Evolutionary conservation across 1,140 invertebrate genomes (phyloP).

Genomic region (Polypedilum vanderplanki): DNA sequence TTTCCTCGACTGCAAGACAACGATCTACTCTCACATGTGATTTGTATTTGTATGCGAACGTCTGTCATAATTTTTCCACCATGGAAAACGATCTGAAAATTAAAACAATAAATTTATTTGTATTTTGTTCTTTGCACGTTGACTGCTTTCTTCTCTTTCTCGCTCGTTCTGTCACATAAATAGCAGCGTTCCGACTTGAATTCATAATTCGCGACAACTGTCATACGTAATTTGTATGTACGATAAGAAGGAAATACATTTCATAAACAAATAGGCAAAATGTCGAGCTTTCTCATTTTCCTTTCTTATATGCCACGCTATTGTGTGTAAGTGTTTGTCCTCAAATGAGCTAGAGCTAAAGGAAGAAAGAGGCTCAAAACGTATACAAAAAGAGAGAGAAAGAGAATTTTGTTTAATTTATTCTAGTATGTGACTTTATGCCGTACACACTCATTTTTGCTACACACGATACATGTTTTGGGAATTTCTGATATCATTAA

Average conservation of each 20-base stretch:
- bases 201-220: slow-evolving; percentile 9
- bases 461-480: not conserved
- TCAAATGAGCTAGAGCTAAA: slow-evolving; percentile 1
- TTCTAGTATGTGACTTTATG: slow-evolving; percentile 24
- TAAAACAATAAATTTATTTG: slow-evolving; percentile 25
- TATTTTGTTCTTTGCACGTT: no score
- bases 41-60: not conserved
- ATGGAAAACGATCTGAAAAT: not conserved
- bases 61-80: not conserved
- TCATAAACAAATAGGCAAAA: slow-evolving; percentile 25
- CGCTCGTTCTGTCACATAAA: slow-evolving; percentile 5
- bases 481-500: slow-evolving; percentile 27
- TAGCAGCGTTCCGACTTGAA: not conserved
- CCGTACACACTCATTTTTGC: not conserved
- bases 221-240: slow-evolving; percentile 11
- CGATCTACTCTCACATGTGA: no score
- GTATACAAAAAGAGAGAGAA: no score
- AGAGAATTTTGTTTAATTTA: slow-evolving; percentile 16
- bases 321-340: slow-evolving; percentile 13
- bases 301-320: not conserved
- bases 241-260: slow-evolving; percentile 22
- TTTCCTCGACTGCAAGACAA: no score
- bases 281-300: not conserved
- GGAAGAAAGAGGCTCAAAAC: not conserved
- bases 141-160: not conserved